Evolutionary conservation across 2,888 invertebrate species (phyloP), one percentile per base, ranked within the genome.

Genomic region (Megastigmus dorsalis): DNA sequence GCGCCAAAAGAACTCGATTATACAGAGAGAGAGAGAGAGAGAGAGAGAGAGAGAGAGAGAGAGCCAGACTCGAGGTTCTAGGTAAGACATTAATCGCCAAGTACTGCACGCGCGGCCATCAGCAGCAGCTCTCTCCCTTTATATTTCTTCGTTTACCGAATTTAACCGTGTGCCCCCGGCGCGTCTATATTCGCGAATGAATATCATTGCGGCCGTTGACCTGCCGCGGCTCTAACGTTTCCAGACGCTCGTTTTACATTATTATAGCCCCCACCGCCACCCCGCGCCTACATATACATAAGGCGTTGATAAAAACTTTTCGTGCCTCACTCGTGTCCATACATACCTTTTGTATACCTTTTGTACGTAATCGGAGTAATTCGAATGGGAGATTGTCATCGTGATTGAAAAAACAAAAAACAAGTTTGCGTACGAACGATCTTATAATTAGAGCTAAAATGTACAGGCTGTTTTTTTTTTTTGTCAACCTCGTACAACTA

Each of bases 1-100:
- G 45, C 52, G 43, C 7, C 33, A 52, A 68, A n/a, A 68, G 48
- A 68, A 50, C 20, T 68, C 59, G 66, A 72, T 72, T 72, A 66
- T 28, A 1, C 62, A 13, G 10, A 5, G n/a, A n/a, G n/a, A n/a
- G n/a, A n/a, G n/a, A n/a, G n/a, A n/a, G n/a, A n/a, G n/a, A n/a
- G n/a, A n/a, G n/a, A n/a, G n/a, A n/a, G n/a, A n/a, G n/a, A n/a
- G n/a, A n/a, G n/a, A n/a, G n/a, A n/a, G n/a, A n/a, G n/a, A n/a
- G n/a, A 15, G 30, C 41, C 65, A 28, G 65, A 59, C 36, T n/a
- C n/a, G n/a, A 45, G 38, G 41, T 60, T 54, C 45, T 62, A 70
- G 62, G 62, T 63, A 63, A 68, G 68, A 50, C 59, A 28, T 50
- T 68, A 57, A 57, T 57, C 2, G 38, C 41, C 38, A 28, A 38